A percentile compares a stretch with the other conserved stretches of the same genome.
phyloP scores from a whole-genome alignment of 2,113 vertebrate genomes.

The Bujurquina vittata region DNA sequence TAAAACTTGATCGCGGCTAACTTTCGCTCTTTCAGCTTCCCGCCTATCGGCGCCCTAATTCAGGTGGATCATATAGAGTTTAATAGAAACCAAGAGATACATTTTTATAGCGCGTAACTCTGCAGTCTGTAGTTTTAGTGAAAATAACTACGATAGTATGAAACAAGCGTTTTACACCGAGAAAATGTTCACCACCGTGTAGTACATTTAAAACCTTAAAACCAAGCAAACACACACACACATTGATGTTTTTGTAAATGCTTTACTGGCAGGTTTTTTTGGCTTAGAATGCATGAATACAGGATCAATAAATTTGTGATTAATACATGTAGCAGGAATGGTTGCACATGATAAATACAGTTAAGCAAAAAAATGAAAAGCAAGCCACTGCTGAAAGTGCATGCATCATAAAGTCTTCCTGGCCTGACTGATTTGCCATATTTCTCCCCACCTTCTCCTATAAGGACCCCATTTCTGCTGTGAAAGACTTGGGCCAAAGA shows the following conservation, averaged over 20 bases:
- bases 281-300: neutral
- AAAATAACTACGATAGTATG: too few relatives aligned
- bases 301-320: neutral
- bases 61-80: neutral
- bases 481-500: constrained; percentile 51
- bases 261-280: neutral
- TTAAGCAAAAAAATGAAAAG: neutral
- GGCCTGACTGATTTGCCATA: neutral
- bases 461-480: constrained; percentile 64
- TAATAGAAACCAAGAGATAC: neutral
- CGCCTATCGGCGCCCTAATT: neutral
- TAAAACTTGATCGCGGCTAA: neutral
- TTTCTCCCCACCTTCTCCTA: neutral
- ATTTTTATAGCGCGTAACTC: too few relatives aligned
- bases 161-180: too few relatives aligned
- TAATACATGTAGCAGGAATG: neutral
- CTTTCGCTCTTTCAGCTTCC: neutral
- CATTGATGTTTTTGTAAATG: neutral
- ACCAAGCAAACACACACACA: too few relatives aligned
- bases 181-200: neutral
- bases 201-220: neutral
- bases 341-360: neutral
- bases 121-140: too few relatives aligned
- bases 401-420: neutral
- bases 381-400: neutral